A percentile compares a stretch with the other conserved stretches of the same genome.
phyloP scores from a whole-genome alignment of 2,888 invertebrate species.

The Ormyrus pomaceus region DNA sequence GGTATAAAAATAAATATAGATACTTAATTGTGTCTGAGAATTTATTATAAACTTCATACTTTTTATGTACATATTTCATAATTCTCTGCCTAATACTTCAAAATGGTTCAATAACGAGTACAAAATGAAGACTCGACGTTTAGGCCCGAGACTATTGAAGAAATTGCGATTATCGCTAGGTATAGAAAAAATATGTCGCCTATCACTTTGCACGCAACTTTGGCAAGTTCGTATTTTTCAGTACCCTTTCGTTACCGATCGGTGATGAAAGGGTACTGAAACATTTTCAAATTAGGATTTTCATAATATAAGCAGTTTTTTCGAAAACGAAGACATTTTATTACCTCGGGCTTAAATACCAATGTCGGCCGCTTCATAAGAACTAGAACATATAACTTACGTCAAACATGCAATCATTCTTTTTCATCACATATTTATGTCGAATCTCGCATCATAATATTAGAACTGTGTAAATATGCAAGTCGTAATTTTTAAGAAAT shows the following conservation, averaged over 20 bases:
- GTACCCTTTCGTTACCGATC: too few relatives aligned
- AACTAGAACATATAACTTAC: slow-evolving; percentile 24
- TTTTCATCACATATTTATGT: slow-evolving; percentile 1
- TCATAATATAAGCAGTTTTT: too few relatives aligned
- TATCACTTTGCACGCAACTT: slow-evolving; percentile 38
- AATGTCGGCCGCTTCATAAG: slow-evolving; percentile 7
- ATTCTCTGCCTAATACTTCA: slow-evolving; percentile 55
- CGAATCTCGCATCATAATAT: slow-evolving; percentile 16
- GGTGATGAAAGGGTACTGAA: too few relatives aligned
- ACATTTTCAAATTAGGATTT: too few relatives aligned
- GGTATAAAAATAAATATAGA: slow-evolving; percentile 5
- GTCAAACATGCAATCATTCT: slow-evolving; percentile 3
- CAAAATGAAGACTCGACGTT: slow-evolving; percentile 41
- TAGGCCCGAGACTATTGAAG: slow-evolving; percentile 43
- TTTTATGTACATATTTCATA: slow-evolving; percentile 56
- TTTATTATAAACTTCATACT: slow-evolving; percentile 59
- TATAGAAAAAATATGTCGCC: slow-evolving; percentile 47
- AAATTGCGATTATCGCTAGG: slow-evolving; percentile 10
- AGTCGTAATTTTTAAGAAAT: background rate
- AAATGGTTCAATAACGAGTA: slow-evolving; percentile 40
- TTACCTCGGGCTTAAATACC: slow-evolving; percentile 31
- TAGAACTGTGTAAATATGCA: slow-evolving; percentile 33
- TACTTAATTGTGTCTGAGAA: slow-evolving; percentile 36
- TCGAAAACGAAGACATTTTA: too few relatives aligned
- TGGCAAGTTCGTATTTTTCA: slow-evolving; percentile 38